phyloP scores from a whole-genome alignment of 2,888 invertebrate genomes.

The Cantharis rustica region DNA sequence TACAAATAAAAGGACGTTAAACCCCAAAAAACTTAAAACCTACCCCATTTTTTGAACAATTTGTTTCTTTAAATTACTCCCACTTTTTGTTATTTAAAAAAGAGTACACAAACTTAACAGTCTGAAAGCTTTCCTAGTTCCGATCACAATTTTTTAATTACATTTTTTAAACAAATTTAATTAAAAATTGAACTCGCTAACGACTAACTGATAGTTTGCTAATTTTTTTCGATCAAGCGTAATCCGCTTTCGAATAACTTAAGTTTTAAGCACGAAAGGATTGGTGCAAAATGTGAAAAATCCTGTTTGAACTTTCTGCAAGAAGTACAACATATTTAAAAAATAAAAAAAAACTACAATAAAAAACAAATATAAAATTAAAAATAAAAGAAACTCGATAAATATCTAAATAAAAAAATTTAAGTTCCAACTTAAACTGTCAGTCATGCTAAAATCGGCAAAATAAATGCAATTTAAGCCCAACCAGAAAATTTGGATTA shows the following conservation, averaged over 20 bases:
- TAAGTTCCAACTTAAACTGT: too few relatives aligned
- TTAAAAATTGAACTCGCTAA: background rate
- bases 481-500: too few relatives aligned
- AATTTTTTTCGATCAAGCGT: background rate
- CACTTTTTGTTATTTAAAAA: background rate
- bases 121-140: background rate
- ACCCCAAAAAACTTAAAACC: background rate
- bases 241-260: background rate
- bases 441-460: too few relatives aligned
- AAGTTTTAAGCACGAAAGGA: background rate
- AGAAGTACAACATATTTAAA: too few relatives aligned
- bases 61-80: background rate
- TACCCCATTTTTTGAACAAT: background rate
- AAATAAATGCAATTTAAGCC: too few relatives aligned
- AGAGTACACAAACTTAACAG: background rate
- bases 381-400: too few relatives aligned
- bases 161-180: background rate
- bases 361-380: too few relatives aligned
- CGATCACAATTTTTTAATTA: background rate
- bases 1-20: background rate
- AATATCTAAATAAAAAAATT: too few relatives aligned
- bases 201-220: background rate
- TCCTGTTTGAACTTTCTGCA: too few relatives aligned
- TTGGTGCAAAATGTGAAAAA: background rate
- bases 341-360: too few relatives aligned